Conservation (phyloP, 2,113 vertebrate species). For the Todiramphus saurophagus region DNA sequence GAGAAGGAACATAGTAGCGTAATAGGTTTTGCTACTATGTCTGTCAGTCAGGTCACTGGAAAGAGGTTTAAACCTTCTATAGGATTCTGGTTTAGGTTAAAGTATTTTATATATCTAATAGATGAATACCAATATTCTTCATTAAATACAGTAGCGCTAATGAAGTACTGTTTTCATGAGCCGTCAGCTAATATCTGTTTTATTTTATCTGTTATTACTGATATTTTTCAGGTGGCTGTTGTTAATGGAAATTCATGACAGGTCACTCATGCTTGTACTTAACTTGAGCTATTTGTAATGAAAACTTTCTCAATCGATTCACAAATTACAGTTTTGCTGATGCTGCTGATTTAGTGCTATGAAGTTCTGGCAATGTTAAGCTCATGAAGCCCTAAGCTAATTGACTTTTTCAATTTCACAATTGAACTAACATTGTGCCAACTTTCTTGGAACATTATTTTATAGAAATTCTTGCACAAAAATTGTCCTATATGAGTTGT, state of each 20-base stretch:
- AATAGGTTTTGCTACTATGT: neutral
- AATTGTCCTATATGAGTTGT: neutral
- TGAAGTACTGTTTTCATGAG: neutral
- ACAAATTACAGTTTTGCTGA: constrained; percentile 3
- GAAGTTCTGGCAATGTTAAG: neutral
- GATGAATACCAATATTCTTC: neutral
- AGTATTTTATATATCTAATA: neutral
- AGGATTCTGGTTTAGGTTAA: neutral
- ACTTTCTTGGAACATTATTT: constrained; percentile 1
- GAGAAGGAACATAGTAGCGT: neutral
- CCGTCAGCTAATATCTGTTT: neutral
- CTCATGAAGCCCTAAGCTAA: constrained; percentile 27
- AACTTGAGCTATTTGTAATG: constrained; percentile 15
- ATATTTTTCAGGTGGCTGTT: neutral
- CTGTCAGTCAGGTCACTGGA: neutral
- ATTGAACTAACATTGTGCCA: constrained; percentile 18
- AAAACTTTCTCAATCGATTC: constrained; percentile 41
- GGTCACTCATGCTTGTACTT: constrained; percentile 4
- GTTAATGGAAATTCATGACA: neutral
- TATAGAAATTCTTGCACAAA: neutral
- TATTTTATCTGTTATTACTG: neutral
- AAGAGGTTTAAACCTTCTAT: neutral
- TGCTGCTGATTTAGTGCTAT: neutral
- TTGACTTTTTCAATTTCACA: constrained; percentile 30
- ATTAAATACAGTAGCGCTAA: neutral